Base-by-base conservation (phyloP, 2,888 invertebrate species). In the Ophion ellenae region DNA sequence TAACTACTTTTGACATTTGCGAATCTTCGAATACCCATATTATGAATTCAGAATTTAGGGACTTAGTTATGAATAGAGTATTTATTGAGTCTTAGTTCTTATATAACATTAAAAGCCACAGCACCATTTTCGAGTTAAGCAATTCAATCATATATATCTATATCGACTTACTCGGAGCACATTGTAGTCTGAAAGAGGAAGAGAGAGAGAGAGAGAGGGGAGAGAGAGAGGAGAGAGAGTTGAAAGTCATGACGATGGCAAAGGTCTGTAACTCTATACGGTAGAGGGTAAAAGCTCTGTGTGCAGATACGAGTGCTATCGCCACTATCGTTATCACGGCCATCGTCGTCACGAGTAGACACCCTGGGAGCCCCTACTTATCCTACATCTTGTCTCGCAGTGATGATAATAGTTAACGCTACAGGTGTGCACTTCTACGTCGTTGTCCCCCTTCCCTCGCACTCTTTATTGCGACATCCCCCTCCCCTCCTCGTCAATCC, bases 401-500 rank as follows among this genome's bases (percentile, higher is more conserved):
- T 59, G 69, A 75, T 81, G 71, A 88, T 88, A 89, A 87, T 89
- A 87, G 88, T 88, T 87, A 87, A 82, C 86, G 90, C 91, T 88
- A 91, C 91, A 91, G 91, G 91, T 91, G 91, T 91, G 89, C 84
- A 87, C 89, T 88, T 89, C 86, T 81, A 80, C 81, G 70, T 83
- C 88, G 83, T 78, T 78, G 17, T 53, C 11, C 40, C 45, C 45
- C 67, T 45, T 6, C 53, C 47, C 53, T 53, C 64, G 4, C 17
- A 17, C 53, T 53, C 53, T 53, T 47, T 14, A 47, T 47, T 10
- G 5, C 53, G 14, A 14, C 11, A 63, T 40, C 69, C 76, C 40
- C 63, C 45, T 32, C 73, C 82, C 57, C 53, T 40, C 40, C 61
- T 67, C 83, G 28, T 74, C 80, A 69, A 63, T 32, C 36, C 64